phyloP scores from a whole-genome alignment of 2,113 vertebrate species.

The Oreochromis aureus region DNA sequence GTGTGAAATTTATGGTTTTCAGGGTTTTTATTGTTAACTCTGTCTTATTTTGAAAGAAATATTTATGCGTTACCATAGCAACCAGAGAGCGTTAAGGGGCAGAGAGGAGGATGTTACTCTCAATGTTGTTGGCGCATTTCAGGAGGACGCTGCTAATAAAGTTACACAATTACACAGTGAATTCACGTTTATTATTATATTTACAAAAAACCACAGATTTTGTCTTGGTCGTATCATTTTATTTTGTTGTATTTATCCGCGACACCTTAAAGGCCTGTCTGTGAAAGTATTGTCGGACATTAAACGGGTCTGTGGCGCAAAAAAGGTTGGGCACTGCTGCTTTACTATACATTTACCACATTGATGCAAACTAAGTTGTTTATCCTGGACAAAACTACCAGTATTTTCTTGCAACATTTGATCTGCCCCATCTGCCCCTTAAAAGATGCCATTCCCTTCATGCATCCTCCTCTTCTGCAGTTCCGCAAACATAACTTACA shows the following conservation, averaged over 20 bases:
- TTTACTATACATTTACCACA: not conserved
- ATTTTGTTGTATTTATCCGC: not conserved
- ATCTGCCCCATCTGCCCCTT: not conserved
- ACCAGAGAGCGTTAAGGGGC: not conserved
- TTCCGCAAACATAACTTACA: not conserved
- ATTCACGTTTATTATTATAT: not conserved
- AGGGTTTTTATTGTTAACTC: not conserved
- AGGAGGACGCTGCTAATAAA: not conserved
- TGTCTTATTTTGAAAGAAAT: not conserved
- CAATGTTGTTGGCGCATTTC: not conserved
- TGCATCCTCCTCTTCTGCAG: not conserved
- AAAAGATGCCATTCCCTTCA: not conserved
- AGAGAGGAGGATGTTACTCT: not conserved
- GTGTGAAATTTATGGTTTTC: accelerated
- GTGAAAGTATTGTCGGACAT: not conserved
- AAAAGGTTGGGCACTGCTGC: not conserved
- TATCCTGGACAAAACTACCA: not conserved
- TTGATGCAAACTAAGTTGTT: not conserved
- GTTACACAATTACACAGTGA: not conserved
- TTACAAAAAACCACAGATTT: not conserved
- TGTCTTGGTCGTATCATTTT: accelerated
- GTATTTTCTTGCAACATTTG: not conserved
- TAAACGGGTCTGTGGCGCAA: not conserved
- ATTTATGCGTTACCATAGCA: accelerated
- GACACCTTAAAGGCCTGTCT: not conserved